Evolutionary conservation across 2,113 vertebrate genomes (phyloP).

Genomic region (Muscicapa adusta): DNA sequence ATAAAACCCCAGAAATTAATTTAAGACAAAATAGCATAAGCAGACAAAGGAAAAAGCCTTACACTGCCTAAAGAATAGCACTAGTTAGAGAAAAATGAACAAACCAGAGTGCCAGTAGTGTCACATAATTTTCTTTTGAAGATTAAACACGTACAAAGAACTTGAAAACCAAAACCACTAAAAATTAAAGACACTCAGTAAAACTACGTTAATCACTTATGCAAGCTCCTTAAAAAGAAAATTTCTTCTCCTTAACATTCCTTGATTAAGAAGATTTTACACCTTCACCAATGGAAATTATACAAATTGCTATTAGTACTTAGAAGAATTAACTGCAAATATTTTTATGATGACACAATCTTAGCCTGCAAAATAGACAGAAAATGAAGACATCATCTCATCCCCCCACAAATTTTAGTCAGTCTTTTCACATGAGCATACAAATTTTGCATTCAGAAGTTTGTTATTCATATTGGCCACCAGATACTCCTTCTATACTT

Average conservation of each 20-base stretch:
- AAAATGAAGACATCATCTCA: neutral
- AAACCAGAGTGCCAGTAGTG: neutral
- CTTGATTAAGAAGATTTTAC: neutral
- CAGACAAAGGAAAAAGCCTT: neutral
- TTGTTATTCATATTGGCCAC: neutral
- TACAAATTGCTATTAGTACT: neutral
- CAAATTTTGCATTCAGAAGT: neutral
- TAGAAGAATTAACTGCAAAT: neutral
- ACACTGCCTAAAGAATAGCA: neutral
- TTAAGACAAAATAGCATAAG: neutral
- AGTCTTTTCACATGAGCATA: neutral
- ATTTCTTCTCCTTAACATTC: neutral
- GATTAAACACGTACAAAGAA: neutral
- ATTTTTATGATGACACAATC: neutral
- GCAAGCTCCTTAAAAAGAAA: neutral
- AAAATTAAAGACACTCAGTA: neutral
- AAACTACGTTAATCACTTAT: neutral
- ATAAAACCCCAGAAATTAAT: neutral
- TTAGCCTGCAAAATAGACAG: neutral
- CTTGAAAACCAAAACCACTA: neutral
- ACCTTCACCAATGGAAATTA: neutral
- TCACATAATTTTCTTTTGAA: neutral
- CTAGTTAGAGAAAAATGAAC: neutral
- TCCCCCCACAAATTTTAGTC: accelerated
- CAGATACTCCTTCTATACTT: neutral